These are phyloP conservation scores for Syrrhaptes paradoxus DNA, from an alignment of 2,113 vertebrate species.

Conservation along the genomic window DNA sequence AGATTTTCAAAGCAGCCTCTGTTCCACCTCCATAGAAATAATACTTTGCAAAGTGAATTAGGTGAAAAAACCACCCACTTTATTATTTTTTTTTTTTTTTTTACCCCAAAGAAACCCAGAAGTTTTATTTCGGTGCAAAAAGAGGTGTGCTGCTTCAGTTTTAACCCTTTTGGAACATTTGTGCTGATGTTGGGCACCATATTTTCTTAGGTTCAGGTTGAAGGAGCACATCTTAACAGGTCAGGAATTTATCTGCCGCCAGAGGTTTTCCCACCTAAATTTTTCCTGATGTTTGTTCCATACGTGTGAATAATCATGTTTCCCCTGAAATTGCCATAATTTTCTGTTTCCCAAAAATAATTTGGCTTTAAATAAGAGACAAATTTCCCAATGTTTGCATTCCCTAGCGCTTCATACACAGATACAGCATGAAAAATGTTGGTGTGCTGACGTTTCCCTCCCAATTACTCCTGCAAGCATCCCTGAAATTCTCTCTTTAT, in stretches of 20 bases:
- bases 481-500: neutral
- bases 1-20: neutral
- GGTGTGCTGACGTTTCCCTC: neutral
- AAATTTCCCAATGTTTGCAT: neutral
- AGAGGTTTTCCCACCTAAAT: neutral
- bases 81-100: neutral
- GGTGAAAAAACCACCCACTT: neutral
- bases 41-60: neutral
- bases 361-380: neutral
- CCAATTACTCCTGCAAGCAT: neutral
- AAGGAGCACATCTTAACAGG: neutral
- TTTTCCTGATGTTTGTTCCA: neutral
- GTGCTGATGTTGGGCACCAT: neutral
- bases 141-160: neutral
- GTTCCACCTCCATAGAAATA: neutral
- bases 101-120: neutral
- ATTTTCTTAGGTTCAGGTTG: neutral
- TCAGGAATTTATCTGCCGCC: neutral
- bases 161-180: neutral
- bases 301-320: neutral
- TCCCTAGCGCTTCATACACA: neutral
- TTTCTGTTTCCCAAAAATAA: neutral
- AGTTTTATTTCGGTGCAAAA: neutral
- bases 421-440: neutral
- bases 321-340: neutral